Base-by-base conservation (phyloP, 2,888 invertebrate species). In the Drosophila putrida region DNA sequence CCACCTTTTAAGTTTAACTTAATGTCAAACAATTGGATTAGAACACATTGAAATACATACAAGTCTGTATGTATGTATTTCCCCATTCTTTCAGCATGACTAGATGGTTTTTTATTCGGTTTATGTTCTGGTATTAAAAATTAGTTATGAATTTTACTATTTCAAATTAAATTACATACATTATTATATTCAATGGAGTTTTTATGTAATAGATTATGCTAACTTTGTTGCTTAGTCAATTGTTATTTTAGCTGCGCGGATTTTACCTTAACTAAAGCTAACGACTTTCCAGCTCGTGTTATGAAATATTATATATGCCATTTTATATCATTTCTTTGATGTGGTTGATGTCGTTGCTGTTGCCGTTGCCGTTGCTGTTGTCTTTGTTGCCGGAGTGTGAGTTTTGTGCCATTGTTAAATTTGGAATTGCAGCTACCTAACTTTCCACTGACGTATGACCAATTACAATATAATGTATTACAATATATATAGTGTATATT, bases 361-460 rank as follows among this genome's bases (percentile, higher is more conserved):
- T 15, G 47, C 4, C 5, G 33, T n/a, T 38, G 36, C 10, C 15
- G 58, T 41, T 41, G 50, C 35, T 28, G 49, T 57, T 64, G 46
- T 33, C 13, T 53, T 47, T 54, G 57, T 70, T 65, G 27, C n/a
- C n/a, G 10, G 20, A 11, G 33, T 49, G 58, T 43, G 43, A 62
- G 55, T 44, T 51, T 80, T 78, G 71, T 71, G 77, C 69, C 77
- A 78, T 78, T 63, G 55, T 73, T 70, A 25, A 51, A 62, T 28
- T 79, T 75, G 38, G 60, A 53, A 59, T 70, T 77, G 43, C 62
- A 74, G 69, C 65, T 71, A 55, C 44, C 71, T 71, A 71, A 55
- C 78, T 68, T 81, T 71, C 55, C 63, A 71, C 57, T 64, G 64
- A 51, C 60, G 78, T 69, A 64, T 69, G 64, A 57, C 63, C 70